Evolutionary conservation across 2,113 vertebrate species (phyloP).

Genomic region (Solea solea): DNA sequence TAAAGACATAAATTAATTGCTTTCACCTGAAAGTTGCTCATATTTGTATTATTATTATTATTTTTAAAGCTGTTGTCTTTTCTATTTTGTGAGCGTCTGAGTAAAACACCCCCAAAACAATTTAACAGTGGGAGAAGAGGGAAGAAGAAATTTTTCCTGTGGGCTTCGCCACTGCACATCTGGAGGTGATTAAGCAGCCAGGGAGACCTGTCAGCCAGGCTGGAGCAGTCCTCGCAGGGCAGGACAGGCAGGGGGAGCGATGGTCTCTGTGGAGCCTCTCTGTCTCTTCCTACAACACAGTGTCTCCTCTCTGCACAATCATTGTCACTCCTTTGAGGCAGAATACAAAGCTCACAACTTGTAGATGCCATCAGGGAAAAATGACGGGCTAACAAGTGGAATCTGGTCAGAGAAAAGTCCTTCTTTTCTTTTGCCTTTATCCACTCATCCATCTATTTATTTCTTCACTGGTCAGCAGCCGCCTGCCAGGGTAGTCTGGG

Average conservation of each 20-base stretch:
- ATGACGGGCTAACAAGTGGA: slow-evolving; percentile 20
- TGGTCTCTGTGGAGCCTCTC: slow-evolving; percentile 56
- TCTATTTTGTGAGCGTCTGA: slow-evolving; percentile 35
- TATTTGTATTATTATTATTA: not conserved
- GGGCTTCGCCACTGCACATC: slow-evolving; percentile 75
- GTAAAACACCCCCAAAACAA: slow-evolving; percentile 60
- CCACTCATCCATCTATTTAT: slow-evolving; percentile 49
- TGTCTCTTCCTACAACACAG: slow-evolving; percentile 31
- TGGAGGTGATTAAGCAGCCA: slow-evolving; percentile 77
- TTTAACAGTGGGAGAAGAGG: slow-evolving; percentile 37
- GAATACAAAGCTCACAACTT: slow-evolving; percentile 21
- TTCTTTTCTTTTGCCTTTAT: slow-evolving; percentile 38
- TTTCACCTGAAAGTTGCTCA: slow-evolving; percentile 1
- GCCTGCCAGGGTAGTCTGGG: slow-evolving; percentile 36
- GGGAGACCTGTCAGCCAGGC: slow-evolving; percentile 73
- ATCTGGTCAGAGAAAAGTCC: slow-evolving; percentile 21
- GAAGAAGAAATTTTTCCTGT: slow-evolving; percentile 44
- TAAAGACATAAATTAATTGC: not conserved
- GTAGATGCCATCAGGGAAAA: slow-evolving; percentile 2
- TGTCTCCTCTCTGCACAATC: slow-evolving; percentile 25
- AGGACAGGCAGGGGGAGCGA: slow-evolving; percentile 38
- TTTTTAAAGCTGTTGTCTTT: not conserved
- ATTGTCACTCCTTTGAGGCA: slow-evolving; percentile 22
- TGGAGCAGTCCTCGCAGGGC: slow-evolving; percentile 53
- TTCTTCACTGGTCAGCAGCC: slow-evolving; percentile 29